phyloP scores from a whole-genome alignment of 2,888 invertebrate species.

The Glaucopsyche alexis region DNA sequence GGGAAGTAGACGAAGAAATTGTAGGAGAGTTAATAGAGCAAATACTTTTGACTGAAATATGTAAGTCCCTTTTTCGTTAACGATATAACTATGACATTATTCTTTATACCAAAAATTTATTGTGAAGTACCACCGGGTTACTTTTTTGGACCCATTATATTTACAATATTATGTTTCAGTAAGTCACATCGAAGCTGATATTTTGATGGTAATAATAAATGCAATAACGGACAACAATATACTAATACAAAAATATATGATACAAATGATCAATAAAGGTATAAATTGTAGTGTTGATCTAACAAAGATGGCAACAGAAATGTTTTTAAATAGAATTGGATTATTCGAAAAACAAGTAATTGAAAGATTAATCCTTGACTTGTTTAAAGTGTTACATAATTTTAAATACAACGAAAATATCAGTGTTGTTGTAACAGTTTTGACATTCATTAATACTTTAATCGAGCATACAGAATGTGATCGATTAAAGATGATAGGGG shows the following conservation, averaged over 20 bases:
- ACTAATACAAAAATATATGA: conserved; percentile 46
- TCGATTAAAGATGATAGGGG: conserved; percentile 11
- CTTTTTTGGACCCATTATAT: not conserved
- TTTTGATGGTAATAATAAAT: conserved; percentile 47
- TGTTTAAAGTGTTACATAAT: conserved; percentile 38
- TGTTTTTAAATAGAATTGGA: conserved; percentile 51
- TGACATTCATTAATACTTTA: conserved; percentile 41
- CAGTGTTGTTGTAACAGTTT: conserved; percentile 34
- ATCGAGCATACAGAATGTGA: conserved; percentile 25
- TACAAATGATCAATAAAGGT: conserved; percentile 44
- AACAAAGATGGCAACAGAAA: conserved; percentile 46
- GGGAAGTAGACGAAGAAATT: conserved; percentile 39
- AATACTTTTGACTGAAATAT: conserved; percentile 34
- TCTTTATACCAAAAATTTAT: not conserved
- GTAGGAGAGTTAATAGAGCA: conserved; percentile 42
- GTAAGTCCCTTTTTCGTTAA: conserved; percentile 41
- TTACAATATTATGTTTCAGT: conserved; percentile 47
- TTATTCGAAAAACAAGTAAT: conserved; percentile 44
- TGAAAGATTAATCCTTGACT: conserved; percentile 33
- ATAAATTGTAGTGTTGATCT: conserved; percentile 41
- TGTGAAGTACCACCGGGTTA: not conserved
- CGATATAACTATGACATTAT: not conserved
- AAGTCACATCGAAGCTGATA: conserved; percentile 48
- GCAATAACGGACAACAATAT: conserved; percentile 50
- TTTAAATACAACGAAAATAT: conserved; percentile 37